Conservation (phyloP, 2,113 vertebrate species). For the Sturnira hondurensis region DNA sequence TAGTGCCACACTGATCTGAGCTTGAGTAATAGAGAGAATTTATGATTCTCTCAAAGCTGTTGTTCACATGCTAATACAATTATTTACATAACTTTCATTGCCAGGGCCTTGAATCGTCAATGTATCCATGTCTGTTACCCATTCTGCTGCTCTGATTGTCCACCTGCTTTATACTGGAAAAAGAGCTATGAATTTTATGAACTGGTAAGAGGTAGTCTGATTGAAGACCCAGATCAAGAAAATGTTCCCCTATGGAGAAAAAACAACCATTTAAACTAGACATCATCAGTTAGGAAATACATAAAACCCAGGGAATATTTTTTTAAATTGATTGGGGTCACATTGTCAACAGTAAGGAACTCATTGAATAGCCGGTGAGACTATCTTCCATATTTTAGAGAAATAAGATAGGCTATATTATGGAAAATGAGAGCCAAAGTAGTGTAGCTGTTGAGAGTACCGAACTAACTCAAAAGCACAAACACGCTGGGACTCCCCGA, state of each 20-base stretch:
- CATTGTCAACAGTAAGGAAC: background rate
- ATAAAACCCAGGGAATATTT: background rate
- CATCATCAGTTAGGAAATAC: background rate
- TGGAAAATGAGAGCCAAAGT: background rate
- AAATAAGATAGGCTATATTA: background rate
- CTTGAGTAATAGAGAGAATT: conserved; percentile 8
- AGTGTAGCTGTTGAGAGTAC: background rate
- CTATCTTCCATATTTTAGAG: background rate
- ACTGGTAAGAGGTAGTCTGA: background rate
- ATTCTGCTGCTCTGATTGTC: background rate
- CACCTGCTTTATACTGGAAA: background rate
- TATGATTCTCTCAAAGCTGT: conserved; percentile 10
- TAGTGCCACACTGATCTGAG: background rate
- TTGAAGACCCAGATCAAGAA: background rate
- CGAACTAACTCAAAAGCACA: background rate
- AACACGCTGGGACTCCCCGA: background rate
- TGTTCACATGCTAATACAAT: conserved; percentile 26
- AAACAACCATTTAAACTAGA: background rate
- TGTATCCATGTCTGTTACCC: background rate
- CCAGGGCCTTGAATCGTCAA: background rate
- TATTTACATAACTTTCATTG: background rate
- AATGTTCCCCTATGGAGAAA: background rate
- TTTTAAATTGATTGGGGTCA: background rate
- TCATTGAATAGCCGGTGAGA: background rate
- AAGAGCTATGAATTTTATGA: background rate